Conservation (phyloP, 1,140 invertebrate species). For the Hylaeus volcanicus region DNA sequence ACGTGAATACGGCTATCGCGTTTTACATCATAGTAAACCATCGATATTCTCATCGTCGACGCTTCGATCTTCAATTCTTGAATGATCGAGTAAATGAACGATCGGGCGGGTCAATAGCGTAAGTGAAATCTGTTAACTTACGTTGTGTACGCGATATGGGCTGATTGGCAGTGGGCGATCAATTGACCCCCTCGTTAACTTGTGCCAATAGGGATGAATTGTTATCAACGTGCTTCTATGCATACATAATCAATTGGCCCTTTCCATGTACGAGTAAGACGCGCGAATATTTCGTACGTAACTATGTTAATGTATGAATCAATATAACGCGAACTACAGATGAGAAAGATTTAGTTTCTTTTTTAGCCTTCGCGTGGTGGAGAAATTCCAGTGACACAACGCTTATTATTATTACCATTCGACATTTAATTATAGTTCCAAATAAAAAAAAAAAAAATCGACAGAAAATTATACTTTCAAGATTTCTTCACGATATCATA, state of each 20-base stretch:
- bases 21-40: conserved; percentile 51
- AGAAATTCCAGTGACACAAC: not conserved
- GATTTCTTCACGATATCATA: not conserved
- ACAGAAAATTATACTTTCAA: not conserved
- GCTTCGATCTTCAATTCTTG: conserved; percentile 68
- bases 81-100: conserved; percentile 62
- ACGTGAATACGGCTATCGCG: conserved; percentile 30
- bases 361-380: no score
- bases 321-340: not conserved
- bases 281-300: conserved; percentile 37
- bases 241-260: conserved; percentile 74
- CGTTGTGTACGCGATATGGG: conserved; percentile 58
- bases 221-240: conserved; percentile 70
- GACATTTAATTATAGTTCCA: not conserved
- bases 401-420: not conserved
- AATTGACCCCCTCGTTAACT: conserved; percentile 77
- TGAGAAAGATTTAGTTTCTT: not conserved
- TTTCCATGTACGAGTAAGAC: conserved; percentile 53
- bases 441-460: conserved; percentile 1
- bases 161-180: conserved; percentile 78
- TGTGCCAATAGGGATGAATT: conserved; percentile 76
- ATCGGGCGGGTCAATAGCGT: conserved; percentile 73
- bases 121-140: conserved; percentile 77
- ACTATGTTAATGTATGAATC: conserved; percentile 27
- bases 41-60: conserved; percentile 55